phyloP scores from a whole-genome alignment of 2,888 invertebrate genomes.

The Apoda limacodes region DNA sequence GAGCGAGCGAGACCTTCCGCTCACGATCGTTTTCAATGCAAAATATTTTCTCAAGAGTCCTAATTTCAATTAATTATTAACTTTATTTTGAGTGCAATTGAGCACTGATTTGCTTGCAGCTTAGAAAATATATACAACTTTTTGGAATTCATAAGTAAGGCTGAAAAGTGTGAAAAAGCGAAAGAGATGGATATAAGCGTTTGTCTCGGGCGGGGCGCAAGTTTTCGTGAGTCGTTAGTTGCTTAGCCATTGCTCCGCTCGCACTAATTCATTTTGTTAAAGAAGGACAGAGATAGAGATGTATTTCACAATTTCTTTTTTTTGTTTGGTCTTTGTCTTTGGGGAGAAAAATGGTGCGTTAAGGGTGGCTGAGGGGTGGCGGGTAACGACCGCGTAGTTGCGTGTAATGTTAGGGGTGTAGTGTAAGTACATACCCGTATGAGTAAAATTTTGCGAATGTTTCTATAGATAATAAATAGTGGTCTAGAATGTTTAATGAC shows the following conservation, averaged over 20 bases:
- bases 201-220: conserved; percentile 67
- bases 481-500: conserved; percentile 63
- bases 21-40: conserved; percentile 62
- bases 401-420: conserved; percentile 60
- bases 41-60: conserved; percentile 54
- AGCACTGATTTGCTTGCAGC: conserved; percentile 15
- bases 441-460: conserved; percentile 10
- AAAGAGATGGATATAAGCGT: conserved; percentile 67
- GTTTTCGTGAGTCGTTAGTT: conserved; percentile 68
- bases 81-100: conserved; percentile 17
- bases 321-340: conserved; percentile 68
- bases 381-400: conserved; percentile 44
- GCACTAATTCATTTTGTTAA: conserved; percentile 27
- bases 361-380: conserved; percentile 33
- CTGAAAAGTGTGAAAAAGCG: conserved; percentile 69
- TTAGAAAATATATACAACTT: conserved; percentile 19
- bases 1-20: conserved; percentile 65
- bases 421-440: conserved; percentile 27
- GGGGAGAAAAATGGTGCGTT: conserved; percentile 63
- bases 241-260: conserved; percentile 58
- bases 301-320: conserved; percentile 68
- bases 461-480: conserved; percentile 61
- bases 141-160: conserved; percentile 22
- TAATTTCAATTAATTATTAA: conserved; percentile 18
- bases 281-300: conserved; percentile 45